These are phyloP conservation scores for Odocoileus virginianus DNA, from an alignment of 2,113 vertebrate genomes.

Conservation along the genomic window DNA sequence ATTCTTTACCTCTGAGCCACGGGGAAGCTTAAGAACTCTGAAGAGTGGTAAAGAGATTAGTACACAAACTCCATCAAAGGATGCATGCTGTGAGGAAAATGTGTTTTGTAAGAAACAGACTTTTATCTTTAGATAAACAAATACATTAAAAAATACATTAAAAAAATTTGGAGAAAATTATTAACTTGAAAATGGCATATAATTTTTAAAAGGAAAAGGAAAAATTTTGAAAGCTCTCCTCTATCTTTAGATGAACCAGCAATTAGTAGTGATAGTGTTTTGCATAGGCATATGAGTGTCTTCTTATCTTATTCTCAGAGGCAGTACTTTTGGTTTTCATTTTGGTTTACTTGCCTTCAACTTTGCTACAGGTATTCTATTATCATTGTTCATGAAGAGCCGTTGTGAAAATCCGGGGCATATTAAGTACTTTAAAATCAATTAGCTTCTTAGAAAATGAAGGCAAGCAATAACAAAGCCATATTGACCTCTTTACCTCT, in stretches of 20 bases:
- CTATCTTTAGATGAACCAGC: not conserved
- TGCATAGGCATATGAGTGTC: not conserved
- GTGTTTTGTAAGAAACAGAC: constrained; percentile 28
- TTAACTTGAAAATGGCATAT: constrained; percentile 32
- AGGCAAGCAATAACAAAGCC: constrained; percentile 57
- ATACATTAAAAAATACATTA: not conserved
- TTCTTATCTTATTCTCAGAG: constrained; percentile 17
- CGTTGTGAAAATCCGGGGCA: not conserved
- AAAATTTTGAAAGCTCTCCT: not conserved
- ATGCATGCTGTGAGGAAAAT: not conserved
- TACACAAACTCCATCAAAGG: not conserved
- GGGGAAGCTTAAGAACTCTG: not conserved
- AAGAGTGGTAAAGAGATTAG: not conserved
- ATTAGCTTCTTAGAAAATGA: constrained; percentile 56
- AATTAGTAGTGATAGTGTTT: not conserved
- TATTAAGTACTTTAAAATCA: constrained; percentile 17
- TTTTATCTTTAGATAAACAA: constrained; percentile 26
- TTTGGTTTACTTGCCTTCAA: constrained; percentile 27
- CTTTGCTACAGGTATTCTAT: not conserved
- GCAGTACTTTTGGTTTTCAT: not conserved
- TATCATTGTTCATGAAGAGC: not conserved
- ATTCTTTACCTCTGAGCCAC: not conserved
- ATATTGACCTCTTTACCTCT: constrained; percentile 60
- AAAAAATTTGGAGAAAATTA: not conserved
- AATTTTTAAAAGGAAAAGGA: constrained; percentile 31